Evolutionary conservation across 2,113 vertebrate genomes (phyloP).

Genomic region (Sturnus vulgaris): DNA sequence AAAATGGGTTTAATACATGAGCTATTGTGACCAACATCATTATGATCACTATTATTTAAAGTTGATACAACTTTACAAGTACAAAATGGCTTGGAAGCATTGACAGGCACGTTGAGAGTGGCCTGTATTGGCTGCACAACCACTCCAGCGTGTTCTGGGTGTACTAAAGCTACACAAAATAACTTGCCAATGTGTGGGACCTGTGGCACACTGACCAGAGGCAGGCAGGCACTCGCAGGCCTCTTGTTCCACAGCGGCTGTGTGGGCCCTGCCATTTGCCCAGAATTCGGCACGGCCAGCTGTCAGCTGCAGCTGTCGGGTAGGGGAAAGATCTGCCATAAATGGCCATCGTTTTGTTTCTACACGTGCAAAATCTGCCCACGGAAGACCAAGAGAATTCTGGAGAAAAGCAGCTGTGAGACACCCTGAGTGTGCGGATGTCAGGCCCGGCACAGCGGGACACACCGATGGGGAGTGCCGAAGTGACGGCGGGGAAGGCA

Average conservation of each 20-base stretch:
- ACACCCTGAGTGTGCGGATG: accelerated
- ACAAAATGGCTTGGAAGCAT: neutral
- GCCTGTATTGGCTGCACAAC: neutral
- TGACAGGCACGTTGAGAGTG: accelerated
- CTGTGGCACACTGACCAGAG: accelerated
- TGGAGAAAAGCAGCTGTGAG: neutral
- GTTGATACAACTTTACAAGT: neutral
- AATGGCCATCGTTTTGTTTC: accelerated
- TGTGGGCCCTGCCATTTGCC: accelerated
- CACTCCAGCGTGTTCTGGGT: accelerated
- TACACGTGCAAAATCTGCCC: neutral
- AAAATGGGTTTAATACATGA: neutral
- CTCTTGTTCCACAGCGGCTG: accelerated
- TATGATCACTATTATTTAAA: neutral
- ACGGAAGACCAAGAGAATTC: neutral
- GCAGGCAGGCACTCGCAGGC: no score
- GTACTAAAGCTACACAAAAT: accelerated
- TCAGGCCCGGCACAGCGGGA: neutral
- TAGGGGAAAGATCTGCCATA: accelerated
- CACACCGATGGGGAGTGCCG: neutral
- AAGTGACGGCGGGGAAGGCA: neutral
- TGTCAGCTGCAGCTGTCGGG: neutral
- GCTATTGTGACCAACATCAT: neutral
- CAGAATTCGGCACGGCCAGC: accelerated
- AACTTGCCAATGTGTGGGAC: accelerated